phyloP scores from a whole-genome alignment of 1,140 invertebrate genomes.

The Cheumatopsyche charites region DNA sequence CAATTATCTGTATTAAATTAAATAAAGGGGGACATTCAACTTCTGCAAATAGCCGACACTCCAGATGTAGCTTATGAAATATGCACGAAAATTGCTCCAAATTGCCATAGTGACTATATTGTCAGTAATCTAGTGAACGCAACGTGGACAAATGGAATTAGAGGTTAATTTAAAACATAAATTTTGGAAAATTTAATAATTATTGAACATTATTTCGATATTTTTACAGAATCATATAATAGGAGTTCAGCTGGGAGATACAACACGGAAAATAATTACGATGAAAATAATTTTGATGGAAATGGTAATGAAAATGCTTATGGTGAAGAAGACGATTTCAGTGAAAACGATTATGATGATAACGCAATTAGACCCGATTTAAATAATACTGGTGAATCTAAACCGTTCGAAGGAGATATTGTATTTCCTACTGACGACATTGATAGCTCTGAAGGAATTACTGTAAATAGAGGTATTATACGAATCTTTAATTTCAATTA shows the following conservation, averaged over 20 bases:
- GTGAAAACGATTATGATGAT: conserved; percentile 7
- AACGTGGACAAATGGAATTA: background rate
- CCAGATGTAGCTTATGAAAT: conserved; percentile 83
- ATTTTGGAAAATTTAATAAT: too few species aligned
- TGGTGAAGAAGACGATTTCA: background rate
- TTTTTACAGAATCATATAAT: conserved; percentile 5
- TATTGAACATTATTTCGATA: too few species aligned
- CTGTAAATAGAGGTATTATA: background rate
- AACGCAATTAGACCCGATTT: background rate
- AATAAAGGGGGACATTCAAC: conserved; percentile 75
- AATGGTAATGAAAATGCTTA: background rate
- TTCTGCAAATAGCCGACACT: conserved; percentile 72
- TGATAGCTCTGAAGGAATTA: background rate
- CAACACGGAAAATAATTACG: background rate
- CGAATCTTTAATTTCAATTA: background rate
- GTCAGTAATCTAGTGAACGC: background rate
- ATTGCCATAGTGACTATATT: background rate
- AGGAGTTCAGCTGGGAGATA: background rate
- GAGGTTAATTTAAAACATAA: background rate
- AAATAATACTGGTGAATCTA: background rate
- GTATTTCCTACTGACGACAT: background rate
- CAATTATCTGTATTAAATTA: too few species aligned
- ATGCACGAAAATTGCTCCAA: conserved; percentile 51
- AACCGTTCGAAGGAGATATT: background rate
- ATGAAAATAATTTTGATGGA: background rate